phyloP scores from a whole-genome alignment of 2,888 invertebrate genomes.

The Lasioglossum lativentre region DNA sequence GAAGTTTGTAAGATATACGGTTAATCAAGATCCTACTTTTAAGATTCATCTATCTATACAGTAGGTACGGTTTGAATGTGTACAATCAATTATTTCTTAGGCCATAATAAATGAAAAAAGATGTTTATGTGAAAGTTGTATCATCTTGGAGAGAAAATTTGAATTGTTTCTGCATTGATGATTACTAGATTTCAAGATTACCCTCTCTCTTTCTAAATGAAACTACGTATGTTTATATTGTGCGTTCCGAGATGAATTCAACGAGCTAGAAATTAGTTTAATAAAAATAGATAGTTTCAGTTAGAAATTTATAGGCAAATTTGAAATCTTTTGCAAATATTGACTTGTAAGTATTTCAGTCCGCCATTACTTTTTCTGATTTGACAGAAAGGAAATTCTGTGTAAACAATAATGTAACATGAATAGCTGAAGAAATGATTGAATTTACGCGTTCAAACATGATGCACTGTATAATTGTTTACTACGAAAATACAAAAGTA shows the following conservation, averaged over 20 bases:
- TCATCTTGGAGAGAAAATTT: neutral
- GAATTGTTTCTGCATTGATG: neutral
- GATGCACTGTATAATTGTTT: constrained; percentile 61
- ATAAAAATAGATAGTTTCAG: constrained; percentile 6
- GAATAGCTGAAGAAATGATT: constrained; percentile 19
- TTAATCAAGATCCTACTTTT: constrained; percentile 54
- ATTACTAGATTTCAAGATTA: neutral
- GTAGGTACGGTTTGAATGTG: constrained; percentile 37
- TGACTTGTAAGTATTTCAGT: neutral
- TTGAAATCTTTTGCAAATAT: constrained; percentile 2
- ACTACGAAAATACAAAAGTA: constrained; percentile 83
- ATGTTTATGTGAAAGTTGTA: neutral
- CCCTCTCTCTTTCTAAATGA: neutral
- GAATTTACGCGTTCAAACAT: constrained; percentile 32
- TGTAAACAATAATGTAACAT: constrained; percentile 1
- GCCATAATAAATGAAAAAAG: constrained; percentile 10
- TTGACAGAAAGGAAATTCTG: constrained; percentile 7
- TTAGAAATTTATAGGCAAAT: neutral
- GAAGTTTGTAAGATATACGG: constrained; percentile 15
- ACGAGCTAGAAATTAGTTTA: neutral
- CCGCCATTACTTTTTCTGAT: neutral
- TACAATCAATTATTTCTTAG: constrained; percentile 24
- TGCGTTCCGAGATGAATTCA: constrained; percentile 13
- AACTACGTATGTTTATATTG: constrained; percentile 10
- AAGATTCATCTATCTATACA: constrained; percentile 59